Base-by-base conservation (phyloP, 2,113 vertebrate species). In the Cavia aperea region DNA sequence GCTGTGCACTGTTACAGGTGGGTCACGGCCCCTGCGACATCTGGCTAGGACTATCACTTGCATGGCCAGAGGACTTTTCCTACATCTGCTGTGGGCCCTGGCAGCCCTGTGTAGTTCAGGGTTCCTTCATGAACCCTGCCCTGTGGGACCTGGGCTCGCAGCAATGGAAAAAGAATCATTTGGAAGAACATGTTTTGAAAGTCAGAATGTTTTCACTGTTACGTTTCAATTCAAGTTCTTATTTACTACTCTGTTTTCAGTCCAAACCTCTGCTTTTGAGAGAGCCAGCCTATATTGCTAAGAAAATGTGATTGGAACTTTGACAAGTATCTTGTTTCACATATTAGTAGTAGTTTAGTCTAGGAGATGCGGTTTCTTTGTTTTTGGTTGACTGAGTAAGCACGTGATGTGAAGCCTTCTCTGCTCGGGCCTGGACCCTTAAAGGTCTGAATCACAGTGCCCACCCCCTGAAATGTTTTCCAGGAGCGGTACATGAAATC, bases 401-500 rank as follows among this genome's bases (percentile, higher is more conserved):
- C 49, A 24, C 58, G 4, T 73, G 66, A 78, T 46, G 3, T 88
- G 58, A 82, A 5, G 8, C 49, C n/a, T 94, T 86, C 82, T 94
- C 26, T 82, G 87, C 77, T 73, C 6, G 56, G 1, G 7, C 36
- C 70, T 83, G 66, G 24, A 85, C 83, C 81, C 43, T 43, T 56
- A 49, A 87, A 91, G 78, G 24, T 85, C 70, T 83, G n/a, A 65
- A 33, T 87, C 58, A 24, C 26, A 65, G 31, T 70, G 14, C 72
- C 46, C n/a, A 39, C 62, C 24, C 56, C 16, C 13, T 88, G 54
- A 46, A 89, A 72, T 94, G 72, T 96, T 73, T 92, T 97, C 90
- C 94, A 98, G 97, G 95, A 96, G 96, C 97, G 88, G 92, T 94
- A 26, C 86, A 12, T 1, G 98, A 99, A 96, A 93, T 86, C 0